A percentile compares a stretch with the other conserved stretches of the same genome.
Conservation (phyloP, 2,888 invertebrate genomes). For the Catocala sponsa region DNA sequence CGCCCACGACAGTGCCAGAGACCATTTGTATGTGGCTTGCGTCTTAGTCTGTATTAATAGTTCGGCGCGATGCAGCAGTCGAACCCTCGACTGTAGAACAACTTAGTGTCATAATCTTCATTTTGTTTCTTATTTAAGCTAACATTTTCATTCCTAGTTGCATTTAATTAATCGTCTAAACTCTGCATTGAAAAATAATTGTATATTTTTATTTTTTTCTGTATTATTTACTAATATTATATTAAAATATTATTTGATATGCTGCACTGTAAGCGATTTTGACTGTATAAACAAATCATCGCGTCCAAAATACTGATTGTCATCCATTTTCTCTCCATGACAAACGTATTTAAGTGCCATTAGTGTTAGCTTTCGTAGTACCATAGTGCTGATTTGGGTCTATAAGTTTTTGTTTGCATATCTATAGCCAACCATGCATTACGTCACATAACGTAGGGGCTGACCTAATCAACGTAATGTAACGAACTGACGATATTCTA, state of each 20-base stretch:
- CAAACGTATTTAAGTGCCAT: constrained; percentile 69
- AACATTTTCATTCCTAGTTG: constrained; percentile 69
- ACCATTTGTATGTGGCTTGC: no score
- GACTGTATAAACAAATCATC: constrained; percentile 26
- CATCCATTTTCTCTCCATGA: constrained; percentile 34
- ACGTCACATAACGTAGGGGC: constrained; percentile 11
- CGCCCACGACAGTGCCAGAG: no score
- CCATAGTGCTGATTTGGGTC: constrained; percentile 53
- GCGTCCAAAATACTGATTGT: constrained; percentile 37
- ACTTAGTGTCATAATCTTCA: constrained; percentile 42
- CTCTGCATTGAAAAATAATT: constrained; percentile 37
- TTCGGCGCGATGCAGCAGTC: no score
- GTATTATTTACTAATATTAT: constrained; percentile 36
- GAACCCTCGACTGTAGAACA: not conserved
- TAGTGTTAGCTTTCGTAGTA: constrained; percentile 58
- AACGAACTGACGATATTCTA: no score
- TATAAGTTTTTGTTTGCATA: constrained; percentile 35
- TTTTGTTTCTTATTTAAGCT: constrained; percentile 41
- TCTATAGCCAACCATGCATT: constrained; percentile 21
- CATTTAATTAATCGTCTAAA: constrained; percentile 62
- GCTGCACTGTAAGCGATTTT: constrained; percentile 33
- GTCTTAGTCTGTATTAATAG: no score
- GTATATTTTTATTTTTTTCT: constrained; percentile 36
- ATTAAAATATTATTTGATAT: constrained; percentile 25
- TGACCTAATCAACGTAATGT: no score